Conservation (phyloP, 2,888 invertebrate species). For the Nephrotoma guestfalica region DNA sequence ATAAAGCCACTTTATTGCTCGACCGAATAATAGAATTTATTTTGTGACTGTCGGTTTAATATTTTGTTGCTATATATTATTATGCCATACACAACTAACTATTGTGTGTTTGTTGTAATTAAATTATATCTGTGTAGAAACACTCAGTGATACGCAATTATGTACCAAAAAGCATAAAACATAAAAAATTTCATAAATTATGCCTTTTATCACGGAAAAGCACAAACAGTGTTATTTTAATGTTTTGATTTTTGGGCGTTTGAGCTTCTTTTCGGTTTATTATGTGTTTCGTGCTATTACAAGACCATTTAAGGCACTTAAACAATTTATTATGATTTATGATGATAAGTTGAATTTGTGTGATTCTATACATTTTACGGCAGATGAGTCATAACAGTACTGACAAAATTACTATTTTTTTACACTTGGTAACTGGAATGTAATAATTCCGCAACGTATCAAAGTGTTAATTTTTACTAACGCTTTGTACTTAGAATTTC, state of each 20-base stretch:
- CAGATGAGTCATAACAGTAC: no score
- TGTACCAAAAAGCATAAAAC: background rate
- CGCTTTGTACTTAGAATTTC: no score
- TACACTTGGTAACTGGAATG: no score
- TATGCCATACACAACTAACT: background rate
- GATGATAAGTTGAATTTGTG: background rate
- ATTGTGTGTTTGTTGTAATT: background rate
- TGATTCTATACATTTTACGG: background rate
- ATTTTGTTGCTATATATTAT: background rate
- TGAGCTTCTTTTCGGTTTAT: background rate
- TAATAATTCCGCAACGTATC: no score
- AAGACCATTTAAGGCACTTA: background rate
- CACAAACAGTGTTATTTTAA: background rate
- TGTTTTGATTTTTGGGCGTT: background rate
- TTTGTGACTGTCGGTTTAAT: background rate
- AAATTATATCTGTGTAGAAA: background rate
- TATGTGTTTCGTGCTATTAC: background rate
- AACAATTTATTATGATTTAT: background rate
- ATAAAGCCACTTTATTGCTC: background rate
- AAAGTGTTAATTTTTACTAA: no score
- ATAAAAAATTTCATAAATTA: background rate
- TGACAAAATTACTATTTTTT: no score
- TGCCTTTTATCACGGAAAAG: background rate
- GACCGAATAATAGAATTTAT: background rate
- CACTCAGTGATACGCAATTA: background rate